phyloP scores from a whole-genome alignment of 1,140 invertebrate species.

The Dinothrombium tinctorium region DNA sequence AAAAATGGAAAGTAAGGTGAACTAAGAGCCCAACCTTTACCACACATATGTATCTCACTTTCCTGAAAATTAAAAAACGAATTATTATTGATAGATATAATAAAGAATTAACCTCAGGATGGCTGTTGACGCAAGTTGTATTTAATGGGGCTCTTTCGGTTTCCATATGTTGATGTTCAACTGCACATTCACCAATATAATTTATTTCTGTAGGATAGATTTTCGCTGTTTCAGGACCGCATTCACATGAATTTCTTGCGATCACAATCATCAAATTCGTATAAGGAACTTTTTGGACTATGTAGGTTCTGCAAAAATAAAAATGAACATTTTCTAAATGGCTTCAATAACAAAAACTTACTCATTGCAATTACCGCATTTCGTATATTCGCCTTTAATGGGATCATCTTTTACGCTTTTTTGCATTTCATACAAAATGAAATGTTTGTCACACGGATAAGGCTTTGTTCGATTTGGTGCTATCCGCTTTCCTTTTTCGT shows the following conservation, averaged over 20 bases:
- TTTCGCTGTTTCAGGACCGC: constrained; percentile 51
- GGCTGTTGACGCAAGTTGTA: constrained; percentile 54
- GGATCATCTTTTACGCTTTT: constrained; percentile 40
- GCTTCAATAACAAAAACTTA: no score
- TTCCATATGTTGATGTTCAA: background rate
- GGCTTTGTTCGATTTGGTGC: constrained; percentile 14
- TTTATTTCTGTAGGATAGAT: constrained; percentile 46
- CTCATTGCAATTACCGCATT: constrained; percentile 1
- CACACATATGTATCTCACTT: no score
- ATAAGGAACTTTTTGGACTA: constrained; percentile 70
- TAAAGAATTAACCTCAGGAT: constrained; percentile 66
- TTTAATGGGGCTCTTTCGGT: constrained; percentile 26
- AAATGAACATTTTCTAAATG: no score
- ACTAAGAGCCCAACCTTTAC: no score
- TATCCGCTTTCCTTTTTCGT: no score
- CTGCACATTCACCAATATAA: constrained; percentile 19
- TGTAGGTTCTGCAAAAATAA: constrained; percentile 47
- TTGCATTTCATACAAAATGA: constrained; percentile 61
- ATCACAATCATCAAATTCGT: constrained; percentile 71
- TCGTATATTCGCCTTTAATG: constrained; percentile 38
- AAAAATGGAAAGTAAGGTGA: no score
- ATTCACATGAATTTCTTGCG: constrained; percentile 65
- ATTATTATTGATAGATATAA: no score
- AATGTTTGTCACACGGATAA: constrained; percentile 56
- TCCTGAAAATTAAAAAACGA: no score